A percentile compares a stretch with the other conserved stretches of the same genome.
These are phyloP conservation scores for Macrotus californicus DNA, from an alignment of 2,113 vertebrate species.

Conservation along the genomic window DNA sequence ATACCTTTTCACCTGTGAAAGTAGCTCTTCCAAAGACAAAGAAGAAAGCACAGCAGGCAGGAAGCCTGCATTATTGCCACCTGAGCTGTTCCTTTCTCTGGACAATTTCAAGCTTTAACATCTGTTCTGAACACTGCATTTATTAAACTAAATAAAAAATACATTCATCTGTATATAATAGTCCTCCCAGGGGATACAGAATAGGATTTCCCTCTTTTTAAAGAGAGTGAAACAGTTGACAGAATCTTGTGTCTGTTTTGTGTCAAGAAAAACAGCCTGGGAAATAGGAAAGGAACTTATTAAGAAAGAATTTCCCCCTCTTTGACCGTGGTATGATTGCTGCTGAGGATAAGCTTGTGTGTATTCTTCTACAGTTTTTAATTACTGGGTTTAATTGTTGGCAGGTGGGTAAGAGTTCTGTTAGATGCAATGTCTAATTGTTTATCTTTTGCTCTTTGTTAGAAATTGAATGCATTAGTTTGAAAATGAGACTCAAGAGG, in stretches of 20 bases:
- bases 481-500: slow-evolving; percentile 75
- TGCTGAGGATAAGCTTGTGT: slow-evolving; percentile 63
- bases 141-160: slow-evolving; percentile 72
- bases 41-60: slow-evolving; percentile 57
- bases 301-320: slow-evolving; percentile 45
- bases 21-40: slow-evolving; percentile 65
- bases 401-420: slow-evolving; percentile 74
- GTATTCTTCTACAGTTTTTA: slow-evolving; percentile 73
- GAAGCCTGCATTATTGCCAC: slow-evolving; percentile 54
- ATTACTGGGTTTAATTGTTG: slow-evolving; percentile 76
- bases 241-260: slow-evolving; percentile 52
- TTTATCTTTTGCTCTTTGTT: slow-evolving; percentile 78
- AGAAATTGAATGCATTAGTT: slow-evolving; percentile 73
- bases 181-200: slow-evolving; percentile 36
- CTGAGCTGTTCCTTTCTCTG: slow-evolving; percentile 65
- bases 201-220: slow-evolving; percentile 57
- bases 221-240: slow-evolving; percentile 64
- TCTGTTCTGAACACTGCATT: slow-evolving; percentile 64
- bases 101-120: slow-evolving; percentile 67
- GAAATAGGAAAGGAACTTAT: slow-evolving; percentile 44
- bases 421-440: slow-evolving; percentile 76
- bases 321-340: slow-evolving; percentile 45
- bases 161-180: slow-evolving; percentile 68
- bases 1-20: slow-evolving; percentile 67
- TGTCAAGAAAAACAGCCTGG: slow-evolving; percentile 58